Conservation (phyloP, 1,140 invertebrate genomes). For the Aricia agestis region DNA sequence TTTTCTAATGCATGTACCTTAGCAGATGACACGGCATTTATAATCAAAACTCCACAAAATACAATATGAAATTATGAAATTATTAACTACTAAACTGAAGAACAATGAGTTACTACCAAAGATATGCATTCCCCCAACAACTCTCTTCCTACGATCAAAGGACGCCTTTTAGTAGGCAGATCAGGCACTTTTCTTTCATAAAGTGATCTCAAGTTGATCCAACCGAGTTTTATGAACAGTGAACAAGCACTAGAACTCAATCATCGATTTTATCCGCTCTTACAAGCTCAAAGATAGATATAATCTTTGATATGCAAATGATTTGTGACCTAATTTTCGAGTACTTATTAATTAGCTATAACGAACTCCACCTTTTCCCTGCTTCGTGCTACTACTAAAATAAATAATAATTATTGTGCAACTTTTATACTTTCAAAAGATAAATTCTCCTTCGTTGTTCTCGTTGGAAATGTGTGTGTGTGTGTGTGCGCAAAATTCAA, state of each 20-base stretch:
- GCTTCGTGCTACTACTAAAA: too few relatives aligned
- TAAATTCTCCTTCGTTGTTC: too few relatives aligned
- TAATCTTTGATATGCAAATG: background rate
- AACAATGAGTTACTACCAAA: too few relatives aligned
- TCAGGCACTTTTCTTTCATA: background rate
- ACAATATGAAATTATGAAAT: too few relatives aligned
- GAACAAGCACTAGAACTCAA: background rate
- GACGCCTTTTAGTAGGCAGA: background rate
- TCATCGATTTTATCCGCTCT: background rate
- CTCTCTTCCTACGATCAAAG: background rate
- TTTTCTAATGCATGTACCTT: too few relatives aligned
- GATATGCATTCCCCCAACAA: background rate
- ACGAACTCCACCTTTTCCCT: background rate
- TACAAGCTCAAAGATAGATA: background rate
- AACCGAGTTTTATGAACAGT: background rate
- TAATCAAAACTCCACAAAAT: too few relatives aligned
- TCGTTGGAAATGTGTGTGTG: too few relatives aligned
- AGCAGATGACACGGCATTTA: too few relatives aligned
- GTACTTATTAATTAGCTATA: background rate
- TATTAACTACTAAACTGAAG: too few relatives aligned
- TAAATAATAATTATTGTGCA: too few relatives aligned
- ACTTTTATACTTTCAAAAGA: too few relatives aligned
- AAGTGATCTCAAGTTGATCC: background rate
- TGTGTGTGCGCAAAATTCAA: too few relatives aligned
- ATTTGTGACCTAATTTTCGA: background rate